A percentile compares a stretch with the other conserved stretches of the same genome.
Evolutionary conservation across 2,113 vertebrate genomes (phyloP).

Genomic region (Cyanoramphus novaezelandiae): DNA sequence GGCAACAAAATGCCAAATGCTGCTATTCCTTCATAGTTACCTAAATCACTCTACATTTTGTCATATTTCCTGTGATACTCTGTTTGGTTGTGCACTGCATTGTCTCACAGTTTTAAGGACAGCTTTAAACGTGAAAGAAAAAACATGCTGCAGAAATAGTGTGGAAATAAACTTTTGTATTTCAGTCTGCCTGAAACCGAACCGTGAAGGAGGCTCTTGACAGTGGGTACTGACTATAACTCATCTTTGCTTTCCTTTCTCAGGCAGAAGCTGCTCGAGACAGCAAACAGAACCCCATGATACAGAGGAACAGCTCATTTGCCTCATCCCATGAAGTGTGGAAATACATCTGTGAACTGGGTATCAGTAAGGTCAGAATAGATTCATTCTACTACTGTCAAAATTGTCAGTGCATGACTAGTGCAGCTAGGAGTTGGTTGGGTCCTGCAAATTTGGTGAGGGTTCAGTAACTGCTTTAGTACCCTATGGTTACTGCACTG

Average conservation of each 20-base stretch:
- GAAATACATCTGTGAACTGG: constrained; percentile 97
- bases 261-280: constrained; percentile 90
- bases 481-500: background rate
- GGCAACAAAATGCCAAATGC: background rate
- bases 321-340: constrained; percentile 97
- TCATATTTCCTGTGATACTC: background rate
- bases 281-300: constrained; percentile 94
- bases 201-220: background rate
- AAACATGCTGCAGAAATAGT: background rate
- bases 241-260: background rate
- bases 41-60: background rate
- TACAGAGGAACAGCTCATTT: constrained; percentile 96
- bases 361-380: constrained; percentile 87
- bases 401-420: background rate
- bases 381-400: background rate
- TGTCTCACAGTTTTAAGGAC: background rate
- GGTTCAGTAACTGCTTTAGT: background rate
- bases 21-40: background rate
- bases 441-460: background rate
- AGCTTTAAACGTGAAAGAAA: background rate
- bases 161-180: background rate
- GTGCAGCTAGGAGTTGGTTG: background rate
- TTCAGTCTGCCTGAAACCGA: background rate
- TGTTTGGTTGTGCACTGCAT: background rate
- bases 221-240: background rate